These are phyloP conservation scores for Rafetus swinhoei DNA, from an alignment of 2,113 vertebrate genomes.

Conservation along the genomic window DNA sequence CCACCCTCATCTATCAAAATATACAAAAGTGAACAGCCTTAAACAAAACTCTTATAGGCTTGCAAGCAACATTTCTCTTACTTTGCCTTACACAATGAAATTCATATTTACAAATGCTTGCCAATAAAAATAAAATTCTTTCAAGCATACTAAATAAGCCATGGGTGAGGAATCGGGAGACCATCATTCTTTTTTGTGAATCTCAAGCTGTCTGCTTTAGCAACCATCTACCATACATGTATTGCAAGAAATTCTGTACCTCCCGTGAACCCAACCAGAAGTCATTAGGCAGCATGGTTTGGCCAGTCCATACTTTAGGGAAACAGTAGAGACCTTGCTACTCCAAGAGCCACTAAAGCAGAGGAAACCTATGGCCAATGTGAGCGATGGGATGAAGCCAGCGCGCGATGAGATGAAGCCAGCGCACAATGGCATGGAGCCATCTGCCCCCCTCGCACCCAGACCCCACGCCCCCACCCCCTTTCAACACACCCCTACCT, in stretches of 20 bases:
- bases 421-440: no score
- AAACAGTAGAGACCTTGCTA: not conserved
- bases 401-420: no score
- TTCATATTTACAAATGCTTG: no score
- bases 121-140: not conserved
- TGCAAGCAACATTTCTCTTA: not conserved
- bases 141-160: not conserved
- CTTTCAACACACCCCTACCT: no score
- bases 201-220: fast-evolving
- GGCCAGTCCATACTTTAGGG: not conserved
- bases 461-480: no score
- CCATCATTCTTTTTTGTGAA: not conserved
- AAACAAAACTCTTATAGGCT: not conserved
- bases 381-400: no score
- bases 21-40: not conserved
- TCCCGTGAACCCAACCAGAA: not conserved
- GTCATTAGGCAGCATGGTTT: fast-evolving
- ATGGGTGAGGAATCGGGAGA: not conserved
- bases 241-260: not conserved
- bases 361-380: no score
- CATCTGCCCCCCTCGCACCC: no score
- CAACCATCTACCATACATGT: not conserved
- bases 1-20: not conserved
- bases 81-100: not conserved
- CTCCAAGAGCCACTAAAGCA: not conserved